Conservation (phyloP, 1,140 invertebrate species). For the Drosophila mayri region DNA sequence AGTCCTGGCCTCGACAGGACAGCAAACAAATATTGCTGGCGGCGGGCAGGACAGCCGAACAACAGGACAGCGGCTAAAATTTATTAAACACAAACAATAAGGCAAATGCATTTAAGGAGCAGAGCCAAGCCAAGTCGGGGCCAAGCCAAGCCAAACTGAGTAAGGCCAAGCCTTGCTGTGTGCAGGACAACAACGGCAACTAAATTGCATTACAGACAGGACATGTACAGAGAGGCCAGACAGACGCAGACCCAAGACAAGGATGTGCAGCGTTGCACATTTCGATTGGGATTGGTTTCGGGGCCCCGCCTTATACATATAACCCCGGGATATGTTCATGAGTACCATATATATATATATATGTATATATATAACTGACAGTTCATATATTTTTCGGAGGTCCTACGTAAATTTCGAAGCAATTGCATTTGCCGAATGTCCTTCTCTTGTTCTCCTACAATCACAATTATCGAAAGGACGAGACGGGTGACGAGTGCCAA, state of each 20-base stretch:
- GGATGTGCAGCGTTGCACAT: conserved; percentile 79
- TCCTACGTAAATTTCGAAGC: conserved; percentile 60
- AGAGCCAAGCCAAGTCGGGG: conserved; percentile 34
- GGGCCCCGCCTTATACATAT: conserved; percentile 34
- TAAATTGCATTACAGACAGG: conserved; percentile 79
- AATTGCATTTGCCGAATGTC: conserved; percentile 68
- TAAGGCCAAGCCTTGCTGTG: conserved; percentile 30
- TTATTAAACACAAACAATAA: conserved; percentile 84
- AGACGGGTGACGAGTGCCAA: conserved; percentile 48
- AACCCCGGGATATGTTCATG: background rate
- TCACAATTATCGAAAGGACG: conserved; percentile 40
- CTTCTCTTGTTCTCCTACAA: conserved; percentile 24
- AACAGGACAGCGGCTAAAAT: conserved; percentile 75
- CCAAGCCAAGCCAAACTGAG: conserved; percentile 24
- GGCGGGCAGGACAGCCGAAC: conserved; percentile 43
- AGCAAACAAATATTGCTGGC: conserved; percentile 79
- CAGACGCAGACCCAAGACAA: conserved; percentile 49
- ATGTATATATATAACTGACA: conserved; percentile 39
- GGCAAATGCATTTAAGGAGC: conserved; percentile 78
- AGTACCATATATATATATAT: background rate
- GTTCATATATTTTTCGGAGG: conserved; percentile 62
- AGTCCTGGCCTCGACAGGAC: conserved; percentile 64
- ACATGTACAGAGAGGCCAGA: conserved; percentile 34
- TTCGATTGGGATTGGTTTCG: conserved; percentile 66
- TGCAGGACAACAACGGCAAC: conserved; percentile 70